phyloP scores from a whole-genome alignment of 2,797 vertebrate genomes.

The Halcyon chelicuti region DNA sequence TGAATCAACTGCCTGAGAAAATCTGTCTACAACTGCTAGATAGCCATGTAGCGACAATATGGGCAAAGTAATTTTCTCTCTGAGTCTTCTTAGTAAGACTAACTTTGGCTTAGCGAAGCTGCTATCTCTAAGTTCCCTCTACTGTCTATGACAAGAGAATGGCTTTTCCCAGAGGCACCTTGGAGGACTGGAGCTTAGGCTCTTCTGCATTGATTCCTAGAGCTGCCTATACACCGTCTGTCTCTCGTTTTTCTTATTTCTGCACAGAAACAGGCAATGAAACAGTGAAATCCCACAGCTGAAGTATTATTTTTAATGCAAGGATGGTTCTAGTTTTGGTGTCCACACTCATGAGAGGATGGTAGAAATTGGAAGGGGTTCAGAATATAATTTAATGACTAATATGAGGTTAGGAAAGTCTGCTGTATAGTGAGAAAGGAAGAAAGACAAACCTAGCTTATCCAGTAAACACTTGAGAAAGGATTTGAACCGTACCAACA shows the following conservation, averaged over 20 bases:
- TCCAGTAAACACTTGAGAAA: not conserved
- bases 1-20: constrained; percentile 54
- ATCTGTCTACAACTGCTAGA: constrained; percentile 5
- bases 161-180: not conserved
- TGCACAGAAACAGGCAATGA: not conserved
- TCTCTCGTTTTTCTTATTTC: not conserved
- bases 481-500: not conserved
- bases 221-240: not conserved
- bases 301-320: not conserved
- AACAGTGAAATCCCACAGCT: not conserved
- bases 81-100: not conserved
- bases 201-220: not conserved
- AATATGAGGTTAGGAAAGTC: not conserved
- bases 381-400: not conserved
- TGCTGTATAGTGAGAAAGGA: not conserved
- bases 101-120: not conserved
- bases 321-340: not conserved
- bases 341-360: not conserved
- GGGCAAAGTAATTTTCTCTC: not conserved
- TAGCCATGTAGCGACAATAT: not conserved
- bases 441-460: not conserved
- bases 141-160: not conserved
- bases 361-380: not conserved
- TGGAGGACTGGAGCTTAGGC: not conserved
- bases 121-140: not conserved